A percentile compares a stretch with the other conserved stretches of the same genome.
Conservation (phyloP, 1,140 invertebrate genomes). For the Sycophila sp. region DNA sequence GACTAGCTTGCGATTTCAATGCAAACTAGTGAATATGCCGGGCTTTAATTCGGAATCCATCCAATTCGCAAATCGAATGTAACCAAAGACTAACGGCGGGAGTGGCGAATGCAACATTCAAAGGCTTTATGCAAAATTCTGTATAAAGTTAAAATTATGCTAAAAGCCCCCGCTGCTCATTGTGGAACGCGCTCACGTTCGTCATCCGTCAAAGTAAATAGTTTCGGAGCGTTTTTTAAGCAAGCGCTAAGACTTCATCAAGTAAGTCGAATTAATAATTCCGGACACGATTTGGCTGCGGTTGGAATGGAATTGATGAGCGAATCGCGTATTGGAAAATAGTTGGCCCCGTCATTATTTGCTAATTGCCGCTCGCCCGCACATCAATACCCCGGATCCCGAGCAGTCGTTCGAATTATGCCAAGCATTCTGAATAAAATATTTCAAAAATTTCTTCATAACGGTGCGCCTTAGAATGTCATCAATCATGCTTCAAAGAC, state of each 20-base stretch:
- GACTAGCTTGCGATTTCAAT: conserved; percentile 10
- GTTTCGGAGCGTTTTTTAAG: too few relatives aligned
- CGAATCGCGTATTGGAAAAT: conserved; percentile 12
- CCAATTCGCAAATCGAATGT: neutral
- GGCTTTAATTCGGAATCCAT: neutral
- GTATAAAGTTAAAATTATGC: too few relatives aligned
- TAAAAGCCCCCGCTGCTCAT: too few relatives aligned
- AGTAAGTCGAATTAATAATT: conserved; percentile 6
- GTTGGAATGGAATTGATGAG: neutral
- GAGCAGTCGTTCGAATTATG: conserved; percentile 15
- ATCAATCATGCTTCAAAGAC: conserved; percentile 8
- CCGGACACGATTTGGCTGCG: neutral
- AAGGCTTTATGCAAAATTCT: neutral
- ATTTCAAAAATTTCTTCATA: conserved; percentile 27
- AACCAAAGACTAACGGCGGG: too few relatives aligned
- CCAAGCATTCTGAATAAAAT: neutral
- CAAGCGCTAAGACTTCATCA: too few relatives aligned
- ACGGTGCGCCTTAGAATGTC: conserved; percentile 11
- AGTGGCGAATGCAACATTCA: too few relatives aligned
- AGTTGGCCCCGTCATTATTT: conserved; percentile 10
- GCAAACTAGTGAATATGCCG: conserved; percentile 18
- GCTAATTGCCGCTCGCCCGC: conserved; percentile 6
- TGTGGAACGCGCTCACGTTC: too few relatives aligned
- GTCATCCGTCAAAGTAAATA: too few relatives aligned
- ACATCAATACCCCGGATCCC: neutral